A percentile compares a stretch with the other conserved stretches of the same genome.
Evolutionary conservation across 2,797 vertebrate genomes (phyloP).

Genomic region (Babyrousa celebensis): DNA sequence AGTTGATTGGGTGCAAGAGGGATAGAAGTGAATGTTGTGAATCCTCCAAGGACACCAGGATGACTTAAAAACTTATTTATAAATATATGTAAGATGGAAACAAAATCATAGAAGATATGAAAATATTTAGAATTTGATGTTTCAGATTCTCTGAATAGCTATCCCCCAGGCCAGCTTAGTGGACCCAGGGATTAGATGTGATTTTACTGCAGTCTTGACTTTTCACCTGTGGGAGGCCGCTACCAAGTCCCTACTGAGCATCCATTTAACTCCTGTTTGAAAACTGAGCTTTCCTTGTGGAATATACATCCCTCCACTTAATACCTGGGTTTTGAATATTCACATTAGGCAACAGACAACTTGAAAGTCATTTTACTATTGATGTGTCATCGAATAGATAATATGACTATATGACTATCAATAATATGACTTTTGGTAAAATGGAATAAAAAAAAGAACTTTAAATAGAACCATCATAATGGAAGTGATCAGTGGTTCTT

Average conservation of each 20-base stretch:
- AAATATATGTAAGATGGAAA: no score
- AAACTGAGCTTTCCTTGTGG: slow-evolving; percentile 44
- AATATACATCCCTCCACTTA: slow-evolving; percentile 17
- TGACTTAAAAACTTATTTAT: slow-evolving; percentile 15
- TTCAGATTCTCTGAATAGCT: not conserved
- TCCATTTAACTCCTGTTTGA: slow-evolving; percentile 31
- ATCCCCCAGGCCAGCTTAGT: not conserved
- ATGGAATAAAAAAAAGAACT: slow-evolving; percentile 59
- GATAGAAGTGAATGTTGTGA: slow-evolving; percentile 66
- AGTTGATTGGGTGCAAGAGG: not conserved
- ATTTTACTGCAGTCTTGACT: not conserved
- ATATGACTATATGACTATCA: slow-evolving; percentile 69
- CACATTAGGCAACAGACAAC: slow-evolving; percentile 66
- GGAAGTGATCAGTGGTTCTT: slow-evolving; percentile 63
- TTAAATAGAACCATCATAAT: slow-evolving; percentile 74
- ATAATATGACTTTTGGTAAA: slow-evolving; percentile 71
- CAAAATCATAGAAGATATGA: not conserved
- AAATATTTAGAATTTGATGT: slow-evolving; percentile 42
- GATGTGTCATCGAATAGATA: slow-evolving; percentile 73
- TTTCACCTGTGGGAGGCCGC: not conserved
- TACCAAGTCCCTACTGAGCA: not conserved
- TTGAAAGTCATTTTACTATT: slow-evolving; percentile 78
- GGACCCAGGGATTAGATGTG: not conserved
- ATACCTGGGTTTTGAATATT: slow-evolving; percentile 57
- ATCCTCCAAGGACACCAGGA: slow-evolving; percentile 33